Percentiles rank a stretch among this genome's conserved stretches.
phyloP scores from a whole-genome alignment of 2,113 vertebrate genomes.

The Leucopsar rothschildi region DNA sequence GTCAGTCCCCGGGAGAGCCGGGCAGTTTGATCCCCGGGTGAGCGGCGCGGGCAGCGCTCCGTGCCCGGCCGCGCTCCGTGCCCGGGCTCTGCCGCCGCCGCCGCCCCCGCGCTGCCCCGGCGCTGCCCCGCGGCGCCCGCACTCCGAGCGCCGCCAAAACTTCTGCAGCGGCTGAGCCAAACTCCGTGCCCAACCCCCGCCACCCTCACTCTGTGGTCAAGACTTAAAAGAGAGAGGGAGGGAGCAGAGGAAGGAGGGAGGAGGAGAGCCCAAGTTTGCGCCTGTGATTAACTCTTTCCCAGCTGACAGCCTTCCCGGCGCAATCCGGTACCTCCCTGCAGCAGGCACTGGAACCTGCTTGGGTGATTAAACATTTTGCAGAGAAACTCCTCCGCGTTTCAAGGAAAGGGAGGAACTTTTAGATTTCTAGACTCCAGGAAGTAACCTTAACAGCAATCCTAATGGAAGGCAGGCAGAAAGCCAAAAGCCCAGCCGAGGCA shows the following conservation, averaged over 20 bases:
- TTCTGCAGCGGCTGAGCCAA: not conserved
- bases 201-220: conserved; percentile 45
- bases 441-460: not conserved
- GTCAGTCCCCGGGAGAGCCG: conserved; percentile 51
- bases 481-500: not conserved
- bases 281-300: conserved; percentile 39
- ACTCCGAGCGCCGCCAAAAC: not conserved
- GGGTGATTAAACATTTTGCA: not conserved
- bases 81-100: not conserved
- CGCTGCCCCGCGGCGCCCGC: not conserved
- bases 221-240: conserved; percentile 55
- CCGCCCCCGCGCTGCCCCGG: not conserved
- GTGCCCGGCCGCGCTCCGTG: not conserved
- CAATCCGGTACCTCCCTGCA: not conserved
- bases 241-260: conserved; percentile 34
- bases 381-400: not conserved
- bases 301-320: not conserved
- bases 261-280: conserved; percentile 20
- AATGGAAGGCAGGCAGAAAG: not conserved
- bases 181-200: conserved; percentile 21
- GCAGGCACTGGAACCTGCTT: not conserved
- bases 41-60: not conserved
- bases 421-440: not conserved
- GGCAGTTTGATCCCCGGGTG: conserved; percentile 26
- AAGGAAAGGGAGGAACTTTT: not conserved